A percentile compares a stretch with the other conserved stretches of the same genome.
Evolutionary conservation across 2,888 invertebrate genomes (phyloP).

Genomic region (Lamproptera curius): DNA sequence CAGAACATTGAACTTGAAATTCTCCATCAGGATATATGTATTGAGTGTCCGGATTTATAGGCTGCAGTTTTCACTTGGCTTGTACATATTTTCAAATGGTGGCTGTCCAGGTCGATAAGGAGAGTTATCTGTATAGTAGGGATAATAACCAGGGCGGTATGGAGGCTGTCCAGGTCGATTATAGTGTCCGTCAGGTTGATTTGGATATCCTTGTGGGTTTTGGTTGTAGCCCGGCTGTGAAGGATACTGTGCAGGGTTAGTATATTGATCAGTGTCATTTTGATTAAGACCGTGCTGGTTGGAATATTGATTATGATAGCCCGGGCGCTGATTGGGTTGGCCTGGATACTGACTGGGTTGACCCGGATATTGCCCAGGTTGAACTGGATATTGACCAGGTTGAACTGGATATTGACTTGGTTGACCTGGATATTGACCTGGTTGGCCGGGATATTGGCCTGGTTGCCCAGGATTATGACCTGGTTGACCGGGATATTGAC

Average conservation of each 20-base stretch:
- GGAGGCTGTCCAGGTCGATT: slow-evolving; percentile 16
- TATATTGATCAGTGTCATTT: too few relatives aligned
- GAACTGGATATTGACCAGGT: slow-evolving; percentile 19
- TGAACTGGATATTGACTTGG: slow-evolving; percentile 13
- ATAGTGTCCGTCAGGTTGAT: slow-evolving; percentile 13
- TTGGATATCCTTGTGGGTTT: slow-evolving; percentile 1
- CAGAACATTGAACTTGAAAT: slow-evolving; percentile 64
- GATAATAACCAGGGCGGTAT: neutral
- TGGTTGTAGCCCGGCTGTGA: neutral
- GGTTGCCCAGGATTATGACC: neutral
- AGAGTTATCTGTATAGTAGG: slow-evolving; percentile 15
- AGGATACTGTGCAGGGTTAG: slow-evolving; percentile 4
- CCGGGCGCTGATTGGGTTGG: slow-evolving; percentile 17
- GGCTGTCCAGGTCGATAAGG: slow-evolving; percentile 17
- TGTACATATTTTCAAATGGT: slow-evolving; percentile 2
- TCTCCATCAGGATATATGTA: slow-evolving; percentile 10
- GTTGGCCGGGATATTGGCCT: slow-evolving; percentile 21
- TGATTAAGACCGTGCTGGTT: neutral
- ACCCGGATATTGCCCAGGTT: slow-evolving; percentile 5
- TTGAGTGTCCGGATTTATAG: slow-evolving; percentile 18
- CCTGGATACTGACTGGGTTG: slow-evolving; percentile 11
- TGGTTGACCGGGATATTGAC: slow-evolving; percentile 22
- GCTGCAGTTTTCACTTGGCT: slow-evolving; percentile 10
- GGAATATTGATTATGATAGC: slow-evolving; percentile 1
- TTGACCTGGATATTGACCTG: slow-evolving; percentile 17